A percentile compares a stretch with the other conserved stretches of the same genome.
Evolutionary conservation across 1,140 invertebrate genomes (phyloP).

Genomic region (Drosophila carrolli): DNA sequence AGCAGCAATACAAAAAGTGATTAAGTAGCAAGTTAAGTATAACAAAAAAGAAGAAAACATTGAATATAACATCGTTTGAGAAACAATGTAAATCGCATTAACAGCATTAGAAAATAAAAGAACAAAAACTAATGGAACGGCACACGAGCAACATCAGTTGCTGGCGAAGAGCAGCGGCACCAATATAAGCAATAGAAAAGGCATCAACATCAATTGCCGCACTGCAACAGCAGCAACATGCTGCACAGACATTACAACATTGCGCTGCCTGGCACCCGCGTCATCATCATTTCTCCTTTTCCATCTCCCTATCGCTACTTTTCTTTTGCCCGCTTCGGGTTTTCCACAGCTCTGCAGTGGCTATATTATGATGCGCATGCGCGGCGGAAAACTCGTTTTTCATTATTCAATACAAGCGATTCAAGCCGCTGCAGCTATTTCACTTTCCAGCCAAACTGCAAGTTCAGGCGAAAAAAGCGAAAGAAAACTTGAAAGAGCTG

Average conservation of each 20-base stretch:
- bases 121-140: conserved; percentile 7
- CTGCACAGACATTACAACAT: conserved; percentile 68
- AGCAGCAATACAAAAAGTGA: not conserved
- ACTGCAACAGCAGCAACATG: conserved; percentile 26
- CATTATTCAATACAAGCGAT: conserved; percentile 75
- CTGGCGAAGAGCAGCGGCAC: not conserved
- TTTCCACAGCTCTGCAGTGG: conserved; percentile 57
- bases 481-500: conserved; percentile 48
- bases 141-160: not conserved
- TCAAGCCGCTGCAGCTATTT: conserved; percentile 58
- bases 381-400: conserved; percentile 78
- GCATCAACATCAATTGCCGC: not conserved
- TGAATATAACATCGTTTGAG: not conserved
- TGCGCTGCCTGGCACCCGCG: conserved; percentile 64
- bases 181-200: not conserved
- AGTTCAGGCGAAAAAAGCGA: conserved; percentile 58
- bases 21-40: not conserved
- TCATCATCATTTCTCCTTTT: conserved; percentile 31
- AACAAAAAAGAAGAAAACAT: not conserved
- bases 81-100: not conserved
- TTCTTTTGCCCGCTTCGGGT: conserved; percentile 49
- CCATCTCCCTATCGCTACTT: not conserved
- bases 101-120: conserved; percentile 1
- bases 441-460: conserved; percentile 74
- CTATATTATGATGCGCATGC: conserved; percentile 64